Percentiles rank a stretch among this genome's conserved stretches.
phyloP scores from a whole-genome alignment of 1,140 invertebrate genomes.

The Drosophila subobscura region DNA sequence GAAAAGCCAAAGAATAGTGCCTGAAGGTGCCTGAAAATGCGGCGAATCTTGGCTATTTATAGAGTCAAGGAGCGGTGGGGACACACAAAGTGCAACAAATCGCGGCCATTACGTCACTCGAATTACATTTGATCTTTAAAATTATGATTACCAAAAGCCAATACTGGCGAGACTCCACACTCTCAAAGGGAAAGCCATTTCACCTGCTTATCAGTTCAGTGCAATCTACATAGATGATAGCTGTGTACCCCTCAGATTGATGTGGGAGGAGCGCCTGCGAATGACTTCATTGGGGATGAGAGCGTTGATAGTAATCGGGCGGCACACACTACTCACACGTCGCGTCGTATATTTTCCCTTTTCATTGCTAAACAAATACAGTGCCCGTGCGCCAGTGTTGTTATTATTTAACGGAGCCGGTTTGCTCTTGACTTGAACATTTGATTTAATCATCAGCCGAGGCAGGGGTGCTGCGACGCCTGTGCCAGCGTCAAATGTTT shows the following conservation, averaged over 20 bases:
- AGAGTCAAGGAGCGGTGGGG: conserved; percentile 14
- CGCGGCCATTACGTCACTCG: conserved; percentile 33
- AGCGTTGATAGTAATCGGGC: conserved; percentile 38
- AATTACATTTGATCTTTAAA: neutral
- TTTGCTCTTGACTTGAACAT: conserved; percentile 65
- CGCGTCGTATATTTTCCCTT: conserved; percentile 24
- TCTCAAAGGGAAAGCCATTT: conserved; percentile 11
- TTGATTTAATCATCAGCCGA: conserved; percentile 67
- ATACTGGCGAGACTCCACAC: neutral
- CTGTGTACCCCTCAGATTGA: no score
- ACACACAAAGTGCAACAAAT: conserved; percentile 5
- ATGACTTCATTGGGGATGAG: conserved; percentile 38
- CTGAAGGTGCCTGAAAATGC: conserved; percentile 54
- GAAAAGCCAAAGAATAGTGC: conserved; percentile 43
- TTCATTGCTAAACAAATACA: conserved; percentile 24
- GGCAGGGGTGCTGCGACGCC: conserved; percentile 53
- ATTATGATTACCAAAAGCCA: conserved; percentile 3
- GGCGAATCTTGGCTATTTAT: conserved; percentile 65
- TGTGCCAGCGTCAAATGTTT: conserved; percentile 27
- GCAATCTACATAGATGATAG: conserved; percentile 12
- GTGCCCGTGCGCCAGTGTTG: conserved; percentile 12
- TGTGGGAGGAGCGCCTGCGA: conserved; percentile 17
- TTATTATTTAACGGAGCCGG: conserved; percentile 72
- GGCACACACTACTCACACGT: neutral
- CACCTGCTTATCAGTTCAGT: conserved; percentile 38